These are phyloP conservation scores for Melopsittacus undulatus DNA, from an alignment of 2,797 vertebrate species.

Conservation along the genomic window DNA sequence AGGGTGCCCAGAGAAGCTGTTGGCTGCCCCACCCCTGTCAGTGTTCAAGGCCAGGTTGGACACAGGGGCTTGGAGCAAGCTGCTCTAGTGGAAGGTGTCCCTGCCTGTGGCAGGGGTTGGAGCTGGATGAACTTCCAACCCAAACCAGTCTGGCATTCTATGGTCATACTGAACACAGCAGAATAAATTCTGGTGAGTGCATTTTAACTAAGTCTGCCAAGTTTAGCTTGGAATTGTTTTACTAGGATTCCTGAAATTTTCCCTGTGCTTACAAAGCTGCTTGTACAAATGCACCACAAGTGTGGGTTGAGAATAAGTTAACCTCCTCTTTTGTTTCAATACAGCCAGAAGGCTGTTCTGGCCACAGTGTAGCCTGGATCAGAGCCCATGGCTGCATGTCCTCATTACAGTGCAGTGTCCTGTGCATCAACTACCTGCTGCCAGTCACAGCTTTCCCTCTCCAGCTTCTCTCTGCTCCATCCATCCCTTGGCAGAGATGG, in stretches of 20 bases:
- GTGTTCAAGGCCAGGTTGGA: not conserved
- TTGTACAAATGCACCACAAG: not conserved
- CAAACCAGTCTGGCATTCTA: not conserved
- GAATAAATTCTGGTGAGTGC: not conserved
- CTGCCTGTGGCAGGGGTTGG: fast-evolving
- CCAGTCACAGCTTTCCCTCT: not conserved
- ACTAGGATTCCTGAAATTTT: not conserved
- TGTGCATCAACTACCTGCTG: not conserved
- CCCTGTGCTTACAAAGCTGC: not conserved
- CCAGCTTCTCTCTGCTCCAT: not conserved
- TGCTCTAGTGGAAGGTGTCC: not conserved
- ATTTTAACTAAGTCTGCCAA: not conserved
- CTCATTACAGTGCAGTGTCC: fast-evolving
- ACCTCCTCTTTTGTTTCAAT: no score
- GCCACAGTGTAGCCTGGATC: fast-evolving
- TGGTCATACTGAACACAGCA: not conserved
- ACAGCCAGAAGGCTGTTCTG: no score
- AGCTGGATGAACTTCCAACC: not conserved
- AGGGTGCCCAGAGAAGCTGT: no score
- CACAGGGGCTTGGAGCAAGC: not conserved
- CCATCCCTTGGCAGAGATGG: fast-evolving
- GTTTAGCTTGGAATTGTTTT: not conserved
- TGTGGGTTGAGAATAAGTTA: not conserved
- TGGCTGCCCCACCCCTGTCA: no score
- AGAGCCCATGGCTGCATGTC: not conserved